Evolutionary conservation across 92 coral and sea anemone species (phyloP), one percentile per base, ranked within the genome.

Genomic region (Diadumene lineata): DNA sequence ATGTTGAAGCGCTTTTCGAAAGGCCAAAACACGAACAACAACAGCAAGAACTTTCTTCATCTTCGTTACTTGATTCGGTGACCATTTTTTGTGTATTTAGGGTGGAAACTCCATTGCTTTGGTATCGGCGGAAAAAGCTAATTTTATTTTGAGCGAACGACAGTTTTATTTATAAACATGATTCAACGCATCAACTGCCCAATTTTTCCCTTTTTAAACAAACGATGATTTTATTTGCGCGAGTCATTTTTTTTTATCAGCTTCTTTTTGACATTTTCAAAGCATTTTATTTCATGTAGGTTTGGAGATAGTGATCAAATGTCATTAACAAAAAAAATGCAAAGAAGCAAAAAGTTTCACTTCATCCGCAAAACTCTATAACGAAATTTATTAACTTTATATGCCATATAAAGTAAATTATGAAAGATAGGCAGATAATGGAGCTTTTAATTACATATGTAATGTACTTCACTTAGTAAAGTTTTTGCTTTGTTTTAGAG

Each of bases 1-100:
- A 74, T 3, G 88, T 86, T 1, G 19, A 1, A 13, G 27, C 68
- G 15, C 1, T 13, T 31, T 28, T 62, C 2, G 68, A 62, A 10
- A 62, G 1, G 18, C 27, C 31, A 19, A 62, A 28, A 9, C 29
- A 28, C 31, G 68, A 62, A 62, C 38, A 62, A 19, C 68, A 62
- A 28, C 68, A 62, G 43, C 68, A 62, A 23, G 43, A n/a, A 38
- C 13, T 4, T 6, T 38, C 25, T 53, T 16, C 60, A 6, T 53
- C 60, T 9, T 53, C 25, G n/a, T 53, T 53, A 4, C 7, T 23
- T 13, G 48, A 38, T 38, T 38, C 48, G 6, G 48, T 13, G 48
- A 6, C 60, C 60, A 53, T 15, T 53, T 53, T 23, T 53, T 38
- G 7, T 6, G 7, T 6, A 6, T 38, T 38, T 38, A 38, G 48